Percentiles rank a stretch among this genome's conserved stretches.
phyloP scores from a whole-genome alignment of 2,113 vertebrate species.

The Phyllostomus discolor region DNA sequence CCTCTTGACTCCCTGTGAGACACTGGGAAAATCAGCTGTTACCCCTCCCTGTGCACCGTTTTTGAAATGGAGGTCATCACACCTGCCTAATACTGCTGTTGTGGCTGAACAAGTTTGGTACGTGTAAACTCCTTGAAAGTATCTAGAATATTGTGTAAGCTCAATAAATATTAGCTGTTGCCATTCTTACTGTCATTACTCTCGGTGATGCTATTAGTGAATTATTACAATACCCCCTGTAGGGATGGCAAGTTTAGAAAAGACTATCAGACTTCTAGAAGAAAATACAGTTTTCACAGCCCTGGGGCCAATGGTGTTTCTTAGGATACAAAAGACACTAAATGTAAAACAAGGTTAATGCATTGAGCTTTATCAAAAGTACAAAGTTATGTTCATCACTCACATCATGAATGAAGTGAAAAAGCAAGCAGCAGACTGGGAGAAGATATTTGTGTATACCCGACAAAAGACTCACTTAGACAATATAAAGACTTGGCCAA shows the following conservation, averaged over 20 bases:
- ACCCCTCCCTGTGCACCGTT: background rate
- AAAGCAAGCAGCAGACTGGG: background rate
- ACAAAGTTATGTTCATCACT: background rate
- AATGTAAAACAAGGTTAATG: background rate
- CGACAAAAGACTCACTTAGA: background rate
- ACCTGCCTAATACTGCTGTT: background rate
- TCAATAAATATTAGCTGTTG: background rate
- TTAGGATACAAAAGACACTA: background rate
- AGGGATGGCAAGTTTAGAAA: background rate
- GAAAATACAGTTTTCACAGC: background rate
- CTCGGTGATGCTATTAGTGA: background rate
- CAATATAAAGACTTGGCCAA: background rate
- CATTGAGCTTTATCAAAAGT: background rate
- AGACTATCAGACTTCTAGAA: background rate
- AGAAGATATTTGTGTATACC: background rate
- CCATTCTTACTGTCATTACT: background rate
- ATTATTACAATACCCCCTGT: background rate
- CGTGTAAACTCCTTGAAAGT: background rate
- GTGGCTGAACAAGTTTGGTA: background rate
- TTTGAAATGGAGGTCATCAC: background rate
- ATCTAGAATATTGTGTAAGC: background rate
- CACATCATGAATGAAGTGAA: background rate
- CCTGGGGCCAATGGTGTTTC: background rate
- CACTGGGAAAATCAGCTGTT: background rate
- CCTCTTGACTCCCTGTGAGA: background rate